Evolutionary conservation across 2,888 invertebrate species (phyloP).

Genomic region (Agrilus cyanescens): DNA sequence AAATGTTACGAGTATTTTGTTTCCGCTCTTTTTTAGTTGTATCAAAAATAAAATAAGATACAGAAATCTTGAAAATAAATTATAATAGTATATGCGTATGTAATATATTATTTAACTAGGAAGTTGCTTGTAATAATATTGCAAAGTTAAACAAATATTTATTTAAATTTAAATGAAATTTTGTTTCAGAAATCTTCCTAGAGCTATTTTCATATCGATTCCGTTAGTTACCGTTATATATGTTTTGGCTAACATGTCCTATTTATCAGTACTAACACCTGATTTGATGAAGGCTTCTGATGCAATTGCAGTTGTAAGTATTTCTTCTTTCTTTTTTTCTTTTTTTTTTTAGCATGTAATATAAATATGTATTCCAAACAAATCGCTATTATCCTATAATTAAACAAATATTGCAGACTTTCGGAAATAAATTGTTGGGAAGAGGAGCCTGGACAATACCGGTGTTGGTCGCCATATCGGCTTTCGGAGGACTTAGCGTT

Average conservation of each 20-base stretch:
- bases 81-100: no score
- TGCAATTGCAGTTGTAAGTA: constrained; percentile 88
- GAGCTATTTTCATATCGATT: constrained; percentile 84
- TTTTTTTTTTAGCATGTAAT: constrained; percentile 7
- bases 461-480: constrained; percentile 81
- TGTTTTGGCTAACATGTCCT: constrained; percentile 78
- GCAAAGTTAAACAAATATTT: no score
- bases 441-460: constrained; percentile 73
- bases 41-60: no score
- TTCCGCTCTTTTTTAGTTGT: no score
- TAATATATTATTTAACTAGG: no score
- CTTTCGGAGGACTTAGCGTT: constrained; percentile 85
- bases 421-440: constrained; percentile 67
- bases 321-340: constrained; percentile 5
- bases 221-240: constrained; percentile 82
- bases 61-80: no score
- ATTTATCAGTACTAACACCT: constrained; percentile 75
- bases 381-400: neutral
- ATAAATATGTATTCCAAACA: neutral
- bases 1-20: no score
- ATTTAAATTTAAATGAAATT: no score
- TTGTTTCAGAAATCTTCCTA: constrained; percentile 63
- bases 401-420: constrained; percentile 52
- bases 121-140: no score
- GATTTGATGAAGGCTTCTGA: constrained; percentile 75